Evolutionary conservation across 2,113 vertebrate species (phyloP).

Genomic region (Shinisaurus crocodilurus): DNA sequence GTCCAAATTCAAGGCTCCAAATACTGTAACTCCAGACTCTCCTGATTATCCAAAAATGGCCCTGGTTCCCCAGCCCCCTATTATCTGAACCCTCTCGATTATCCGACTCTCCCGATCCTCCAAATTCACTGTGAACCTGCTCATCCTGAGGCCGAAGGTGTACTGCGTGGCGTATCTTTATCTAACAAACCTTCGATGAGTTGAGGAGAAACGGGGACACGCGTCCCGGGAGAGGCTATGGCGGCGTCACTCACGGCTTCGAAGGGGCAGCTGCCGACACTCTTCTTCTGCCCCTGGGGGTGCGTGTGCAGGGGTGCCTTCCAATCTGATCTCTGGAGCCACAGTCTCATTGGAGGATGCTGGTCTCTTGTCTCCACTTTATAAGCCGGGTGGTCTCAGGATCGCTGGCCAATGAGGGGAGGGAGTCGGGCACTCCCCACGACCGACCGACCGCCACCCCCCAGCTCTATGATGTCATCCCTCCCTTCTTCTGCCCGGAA

Average conservation of each 20-base stretch:
- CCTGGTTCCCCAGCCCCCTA: too few species aligned
- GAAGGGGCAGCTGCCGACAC: too few species aligned
- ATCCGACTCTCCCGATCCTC: background rate
- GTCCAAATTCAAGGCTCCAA: too few species aligned
- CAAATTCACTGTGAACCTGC: background rate
- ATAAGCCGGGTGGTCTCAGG: constrained; percentile 18
- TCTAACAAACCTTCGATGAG: background rate
- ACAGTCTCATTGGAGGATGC: background rate
- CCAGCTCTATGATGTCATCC: constrained; percentile 14
- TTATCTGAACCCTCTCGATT: background rate
- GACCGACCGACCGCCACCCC: background rate
- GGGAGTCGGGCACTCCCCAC: background rate
- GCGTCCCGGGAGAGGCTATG: too few species aligned
- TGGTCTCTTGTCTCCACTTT: constrained; percentile 29
- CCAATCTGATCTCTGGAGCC: background rate
- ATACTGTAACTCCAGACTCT: too few species aligned
- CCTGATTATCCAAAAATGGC: too few species aligned
- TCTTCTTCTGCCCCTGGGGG: background rate
- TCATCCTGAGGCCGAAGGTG: background rate
- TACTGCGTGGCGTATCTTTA: too few species aligned
- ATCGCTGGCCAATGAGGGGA: constrained; percentile 31
- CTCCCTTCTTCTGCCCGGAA: background rate
- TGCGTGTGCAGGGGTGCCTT: too few species aligned
- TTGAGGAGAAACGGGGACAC: background rate
- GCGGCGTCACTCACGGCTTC: too few species aligned